Base-by-base conservation (phyloP, 2,888 invertebrate genomes). In the Andrena bicolor region DNA sequence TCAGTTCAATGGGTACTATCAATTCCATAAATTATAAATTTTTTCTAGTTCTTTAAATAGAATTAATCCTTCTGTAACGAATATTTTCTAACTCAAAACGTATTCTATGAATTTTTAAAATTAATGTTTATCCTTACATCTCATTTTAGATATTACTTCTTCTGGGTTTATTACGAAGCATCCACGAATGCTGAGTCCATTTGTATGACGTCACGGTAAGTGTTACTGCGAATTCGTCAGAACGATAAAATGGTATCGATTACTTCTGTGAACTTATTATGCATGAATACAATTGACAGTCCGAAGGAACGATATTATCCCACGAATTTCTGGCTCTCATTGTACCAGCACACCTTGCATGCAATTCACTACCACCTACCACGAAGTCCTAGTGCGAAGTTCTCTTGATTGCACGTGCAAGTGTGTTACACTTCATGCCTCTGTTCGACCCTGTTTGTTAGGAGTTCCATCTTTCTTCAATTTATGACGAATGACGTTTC, bases 291-390 rank as follows among this genome's bases (percentile, higher is more conserved):
- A 74, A 49, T 63, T 72, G 79, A 80, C 76, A 65, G 32, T 69
- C 64, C 80, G 71, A 83, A 87, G 78, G 83, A 80, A 84, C 83
- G 71, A 87, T 86, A 89, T 91, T 89, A 90, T 92, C 89, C 87
- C 76, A 70, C 77, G 82, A 85, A 86, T 80, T 81, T 76, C 85
- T 79, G 73, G 63, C 66, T 64, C 63, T 70, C 76, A 71, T 82
- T 85, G 66, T 78, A 73, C 80, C 68, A 53, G 63, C 65, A 76
- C 76, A 69, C 65, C 26, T 30, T 20, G 26, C 48, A 71, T 73
- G 75, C 64, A 83, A 75, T 81, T 83, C 79, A 72, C 75, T 77
- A 65, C 64, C 76, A 86, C 82, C 69, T 71, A 64, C 69, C 72
- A 65, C 77, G 64, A 86, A 88, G 76, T 78, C 80, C 77, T 76